Base-by-base conservation (phyloP, 1,140 invertebrate genomes). In the Formica selysi region DNA sequence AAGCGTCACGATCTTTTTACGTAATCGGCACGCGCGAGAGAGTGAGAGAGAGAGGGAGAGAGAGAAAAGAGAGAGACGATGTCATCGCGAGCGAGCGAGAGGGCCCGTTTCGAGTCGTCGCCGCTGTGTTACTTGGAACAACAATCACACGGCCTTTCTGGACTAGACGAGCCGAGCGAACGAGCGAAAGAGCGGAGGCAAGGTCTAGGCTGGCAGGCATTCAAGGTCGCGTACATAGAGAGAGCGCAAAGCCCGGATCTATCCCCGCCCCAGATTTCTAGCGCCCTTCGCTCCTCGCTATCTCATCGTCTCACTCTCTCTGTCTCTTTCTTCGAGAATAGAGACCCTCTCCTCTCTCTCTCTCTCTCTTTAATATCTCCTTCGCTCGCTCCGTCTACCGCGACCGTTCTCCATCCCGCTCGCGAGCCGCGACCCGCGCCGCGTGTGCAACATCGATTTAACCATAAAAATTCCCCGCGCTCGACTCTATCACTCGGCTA, bases 361-460 rank as follows among this genome's bases (percentile, higher is more conserved):
- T 78, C 48, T 76, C 54, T 62, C 32, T 11, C 19, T 80, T n/a
- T 11, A 22, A 13, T 38, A 38, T 29, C 71, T 54, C 57, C 62
- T 16, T n/a, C 44, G 44, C 10, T 64, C 61, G n/a, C n/a, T 22
- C 36, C 26, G 48, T 57, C 3, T 85, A 67, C 59, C 81, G 44
- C 76, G 76, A 48, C 57, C 74, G 59, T 61, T 85, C 61, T 29
- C 36, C 26, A 3, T 78, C 74, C 38, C 59, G 19, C 70, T 51
- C 44, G 76, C 59, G 59, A 78, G 61, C 44, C 32, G 70, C 70
- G 68, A 84, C 41, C 68, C 57, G 71, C 83, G 67, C 80, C 83
- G 71, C 84, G 85, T 84, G 85, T 91, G 94, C 93, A 93, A 92
- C 94, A 95, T 95, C 94, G 94, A 94, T 95, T 95, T 95, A 93